These are phyloP conservation scores for Micrasema minimum DNA, from an alignment of 1,140 invertebrate genomes.

Conservation along the genomic window DNA sequence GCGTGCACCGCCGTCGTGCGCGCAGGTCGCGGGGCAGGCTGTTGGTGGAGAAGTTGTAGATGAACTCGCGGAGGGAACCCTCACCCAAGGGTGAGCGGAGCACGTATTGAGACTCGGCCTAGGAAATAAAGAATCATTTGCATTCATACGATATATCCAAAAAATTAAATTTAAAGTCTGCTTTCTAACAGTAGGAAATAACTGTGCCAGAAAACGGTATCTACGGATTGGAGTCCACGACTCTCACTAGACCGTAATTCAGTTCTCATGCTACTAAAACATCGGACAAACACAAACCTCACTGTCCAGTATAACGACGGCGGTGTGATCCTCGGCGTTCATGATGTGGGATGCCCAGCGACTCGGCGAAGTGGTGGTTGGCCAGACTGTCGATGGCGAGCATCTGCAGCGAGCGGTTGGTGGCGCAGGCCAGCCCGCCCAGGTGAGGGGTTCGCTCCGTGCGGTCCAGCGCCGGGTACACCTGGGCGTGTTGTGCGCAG, in stretches of 20 bases:
- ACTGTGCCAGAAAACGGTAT: too few relatives aligned
- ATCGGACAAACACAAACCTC: slow-evolving; percentile 70
- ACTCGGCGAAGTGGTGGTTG: slow-evolving; percentile 78
- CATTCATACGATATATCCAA: too few relatives aligned
- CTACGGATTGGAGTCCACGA: too few relatives aligned
- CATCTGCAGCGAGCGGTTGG: slow-evolving; percentile 76
- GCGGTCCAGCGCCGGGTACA: slow-evolving; percentile 54
- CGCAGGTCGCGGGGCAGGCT: slow-evolving; percentile 67
- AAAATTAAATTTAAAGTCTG: too few relatives aligned
- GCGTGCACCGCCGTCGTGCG: slow-evolving; percentile 57
- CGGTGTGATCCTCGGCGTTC: slow-evolving; percentile 71
- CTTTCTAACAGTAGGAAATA: too few relatives aligned
- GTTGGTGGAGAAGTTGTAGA: slow-evolving; percentile 73
- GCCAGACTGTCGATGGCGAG: slow-evolving; percentile 77
- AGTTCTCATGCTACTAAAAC: too few relatives aligned
- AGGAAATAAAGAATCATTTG: slow-evolving; percentile 56
- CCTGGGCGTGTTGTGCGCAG: slow-evolving; percentile 56
- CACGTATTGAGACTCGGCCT: slow-evolving; percentile 77
- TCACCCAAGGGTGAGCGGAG: slow-evolving; percentile 70
- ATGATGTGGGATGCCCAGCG: slow-evolving; percentile 76
- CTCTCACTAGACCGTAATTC: too few relatives aligned
- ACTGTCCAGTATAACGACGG: slow-evolving; percentile 78
- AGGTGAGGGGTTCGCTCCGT: neutral
- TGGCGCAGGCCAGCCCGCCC: slow-evolving; percentile 66
- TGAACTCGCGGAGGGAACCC: slow-evolving; percentile 70